A percentile compares a stretch with the other conserved stretches of the same genome.
phyloP scores from a whole-genome alignment of 37 sponge, comb jelly and placozoan genomes.

The Aplysina aerophoba region DNA sequence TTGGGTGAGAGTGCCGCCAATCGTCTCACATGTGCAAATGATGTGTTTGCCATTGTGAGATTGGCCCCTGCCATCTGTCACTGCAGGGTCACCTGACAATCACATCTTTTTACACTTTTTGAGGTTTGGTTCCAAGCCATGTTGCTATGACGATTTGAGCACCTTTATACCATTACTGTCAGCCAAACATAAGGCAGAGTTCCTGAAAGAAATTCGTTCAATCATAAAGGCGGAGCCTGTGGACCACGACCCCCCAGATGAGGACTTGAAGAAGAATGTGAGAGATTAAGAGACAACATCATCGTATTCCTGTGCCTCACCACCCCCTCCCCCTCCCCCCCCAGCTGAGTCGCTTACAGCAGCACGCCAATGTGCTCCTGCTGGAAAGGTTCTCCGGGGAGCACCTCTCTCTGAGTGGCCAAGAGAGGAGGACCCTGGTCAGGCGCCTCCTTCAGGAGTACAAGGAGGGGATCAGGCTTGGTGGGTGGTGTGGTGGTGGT shows the following conservation, averaged over 20 bases:
- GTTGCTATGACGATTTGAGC: constrained; percentile 80
- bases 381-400: neutral
- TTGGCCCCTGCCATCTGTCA: neutral
- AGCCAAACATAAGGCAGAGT: constrained; percentile 40
- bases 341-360: constrained; percentile 3
- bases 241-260: constrained; percentile 50
- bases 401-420: neutral
- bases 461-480: constrained; percentile 13
- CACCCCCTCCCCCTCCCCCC: neutral
- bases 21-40: too few relatives aligned
- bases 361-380: constrained; percentile 12
- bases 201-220: constrained; percentile 30
- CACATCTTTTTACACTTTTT: constrained; percentile 68
- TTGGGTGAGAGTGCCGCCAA: too few relatives aligned
- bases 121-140: constrained; percentile 69
- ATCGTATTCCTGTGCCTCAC: too few relatives aligned
- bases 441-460: neutral
- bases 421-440: constrained; percentile 1
- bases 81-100: constrained; percentile 32
- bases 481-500: neutral
- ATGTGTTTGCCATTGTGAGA: too few relatives aligned
- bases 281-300: neutral
- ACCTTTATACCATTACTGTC: constrained; percentile 26
- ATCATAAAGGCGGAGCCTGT: constrained; percentile 20
- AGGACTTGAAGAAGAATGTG: constrained; percentile 54